Conservation (phyloP, 2,797 vertebrate genomes). For the Rhinogobio ventralis region DNA sequence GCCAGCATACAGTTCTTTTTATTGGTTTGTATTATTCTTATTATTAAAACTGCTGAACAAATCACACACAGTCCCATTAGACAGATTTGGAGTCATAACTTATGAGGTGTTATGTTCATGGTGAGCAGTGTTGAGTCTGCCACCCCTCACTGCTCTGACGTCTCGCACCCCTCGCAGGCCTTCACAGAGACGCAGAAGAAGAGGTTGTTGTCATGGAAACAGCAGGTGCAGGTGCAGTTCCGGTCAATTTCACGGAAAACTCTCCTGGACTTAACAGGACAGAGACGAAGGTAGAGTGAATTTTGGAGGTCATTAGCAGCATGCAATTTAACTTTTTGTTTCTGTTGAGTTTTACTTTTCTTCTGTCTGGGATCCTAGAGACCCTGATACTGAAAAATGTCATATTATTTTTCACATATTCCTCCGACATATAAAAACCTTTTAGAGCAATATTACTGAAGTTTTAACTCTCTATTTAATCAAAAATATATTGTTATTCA, state of each 20-base stretch:
- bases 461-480: neutral
- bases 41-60: slow-evolving; percentile 14
- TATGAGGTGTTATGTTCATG: slow-evolving; percentile 9
- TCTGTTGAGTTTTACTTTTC: neutral
- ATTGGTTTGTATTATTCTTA: slow-evolving; percentile 6
- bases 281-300: slow-evolving; percentile 89
- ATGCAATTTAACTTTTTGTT: neutral
- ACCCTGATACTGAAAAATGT: too few species aligned
- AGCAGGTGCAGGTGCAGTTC: slow-evolving; percentile 99
- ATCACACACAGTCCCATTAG: slow-evolving; percentile 3
- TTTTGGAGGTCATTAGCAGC: slow-evolving; percentile 22
- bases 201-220: slow-evolving; percentile 99
- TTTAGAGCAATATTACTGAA: neutral
- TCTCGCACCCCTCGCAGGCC: slow-evolving; percentile 76
- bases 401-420: neutral
- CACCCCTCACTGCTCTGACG: neutral
- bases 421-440: neutral
- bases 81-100: neutral
- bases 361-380: neutral
- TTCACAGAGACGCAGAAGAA: slow-evolving; percentile 98
- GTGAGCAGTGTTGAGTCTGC: slow-evolving; percentile 43
- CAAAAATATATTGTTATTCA: neutral
- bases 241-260: slow-evolving; percentile 97
- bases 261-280: slow-evolving; percentile 93
- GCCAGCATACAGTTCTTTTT: neutral